Conservation (phyloP, 2,888 invertebrate species). For the Dryobota labecula region DNA sequence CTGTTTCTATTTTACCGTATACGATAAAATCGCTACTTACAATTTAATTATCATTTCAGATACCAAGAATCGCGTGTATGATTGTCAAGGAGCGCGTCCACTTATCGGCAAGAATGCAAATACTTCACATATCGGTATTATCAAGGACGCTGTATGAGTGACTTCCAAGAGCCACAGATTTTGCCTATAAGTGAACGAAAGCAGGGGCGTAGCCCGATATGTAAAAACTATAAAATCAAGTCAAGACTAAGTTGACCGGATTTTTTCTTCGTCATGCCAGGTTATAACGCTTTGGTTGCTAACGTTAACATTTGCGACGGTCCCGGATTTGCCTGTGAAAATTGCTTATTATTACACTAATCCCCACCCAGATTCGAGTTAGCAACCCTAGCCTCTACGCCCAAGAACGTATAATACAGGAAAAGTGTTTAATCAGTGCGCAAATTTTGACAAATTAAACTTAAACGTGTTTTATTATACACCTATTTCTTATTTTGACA, state of each 20-base stretch:
- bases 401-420: constrained; percentile 4
- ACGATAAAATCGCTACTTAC: constrained; percentile 23
- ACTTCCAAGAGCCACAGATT: constrained; percentile 32
- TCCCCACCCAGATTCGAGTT: constrained; percentile 11
- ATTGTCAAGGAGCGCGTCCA: constrained; percentile 54
- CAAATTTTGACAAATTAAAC: no score
- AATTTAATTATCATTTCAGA: constrained; percentile 42
- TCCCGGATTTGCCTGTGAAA: constrained; percentile 32
- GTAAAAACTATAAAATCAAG: constrained; percentile 42
- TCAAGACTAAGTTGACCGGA: constrained; percentile 38
- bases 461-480: no score
- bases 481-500: no score
- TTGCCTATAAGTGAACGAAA: constrained; percentile 53
- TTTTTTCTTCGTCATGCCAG: constrained; percentile 32
- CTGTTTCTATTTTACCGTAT: constrained; percentile 3
- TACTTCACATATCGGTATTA: constrained; percentile 40
- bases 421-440: no score
- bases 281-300: constrained; percentile 37
- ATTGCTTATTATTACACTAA: constrained; percentile 37
- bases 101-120: constrained; percentile 56
- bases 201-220: constrained; percentile 32
- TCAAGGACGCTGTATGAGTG: constrained; percentile 27
- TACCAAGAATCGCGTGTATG: constrained; percentile 60
- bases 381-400: constrained; percentile 35
- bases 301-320: constrained; percentile 24